A percentile compares a stretch with the other conserved stretches of the same genome.
Evolutionary conservation across 1,140 invertebrate species (phyloP).

Genomic region (Pogonus chalceus): DNA sequence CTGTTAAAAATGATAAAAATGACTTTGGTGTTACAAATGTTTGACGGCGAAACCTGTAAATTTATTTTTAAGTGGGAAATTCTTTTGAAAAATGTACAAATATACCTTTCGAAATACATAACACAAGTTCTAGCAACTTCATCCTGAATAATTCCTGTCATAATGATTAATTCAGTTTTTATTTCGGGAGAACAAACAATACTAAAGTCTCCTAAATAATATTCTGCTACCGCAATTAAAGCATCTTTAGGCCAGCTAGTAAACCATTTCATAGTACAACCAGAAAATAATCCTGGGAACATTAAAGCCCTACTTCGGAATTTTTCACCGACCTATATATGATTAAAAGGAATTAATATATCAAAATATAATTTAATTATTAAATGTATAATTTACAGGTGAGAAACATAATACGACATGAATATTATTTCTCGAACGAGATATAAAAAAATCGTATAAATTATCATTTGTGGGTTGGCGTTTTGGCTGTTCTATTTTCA

Average conservation of each 20-base stretch:
- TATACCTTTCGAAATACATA: constrained; percentile 67
- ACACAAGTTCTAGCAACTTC: constrained; percentile 61
- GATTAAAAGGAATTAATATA: constrained; percentile 2
- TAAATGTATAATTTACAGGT: constrained; percentile 48
- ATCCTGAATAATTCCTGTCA: constrained; percentile 77
- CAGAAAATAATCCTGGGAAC: constrained; percentile 79
- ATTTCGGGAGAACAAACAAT: constrained; percentile 59
- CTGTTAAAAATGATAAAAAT: constrained; percentile 89
- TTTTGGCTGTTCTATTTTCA: constrained; percentile 73
- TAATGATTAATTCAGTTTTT: constrained; percentile 63
- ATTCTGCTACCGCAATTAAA: constrained; percentile 66
- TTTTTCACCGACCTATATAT: constrained; percentile 61
- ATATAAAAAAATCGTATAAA: constrained; percentile 77
- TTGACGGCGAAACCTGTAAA: constrained; percentile 77
- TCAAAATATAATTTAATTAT: constrained; percentile 9
- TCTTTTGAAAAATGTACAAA: too few species aligned
- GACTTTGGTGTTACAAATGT: constrained; percentile 97
- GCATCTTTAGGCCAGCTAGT: constrained; percentile 78
- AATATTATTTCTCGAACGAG: constrained; percentile 64
- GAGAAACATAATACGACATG: constrained; percentile 83
- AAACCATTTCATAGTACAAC: constrained; percentile 86
- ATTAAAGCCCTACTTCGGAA: constrained; percentile 62
- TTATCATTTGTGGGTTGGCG: constrained; percentile 69
- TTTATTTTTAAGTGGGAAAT: too few species aligned
- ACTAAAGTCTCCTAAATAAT: constrained; percentile 61